These are phyloP conservation scores for Anoura caudifer DNA, from an alignment of 2,113 vertebrate species.

Conservation along the genomic window DNA sequence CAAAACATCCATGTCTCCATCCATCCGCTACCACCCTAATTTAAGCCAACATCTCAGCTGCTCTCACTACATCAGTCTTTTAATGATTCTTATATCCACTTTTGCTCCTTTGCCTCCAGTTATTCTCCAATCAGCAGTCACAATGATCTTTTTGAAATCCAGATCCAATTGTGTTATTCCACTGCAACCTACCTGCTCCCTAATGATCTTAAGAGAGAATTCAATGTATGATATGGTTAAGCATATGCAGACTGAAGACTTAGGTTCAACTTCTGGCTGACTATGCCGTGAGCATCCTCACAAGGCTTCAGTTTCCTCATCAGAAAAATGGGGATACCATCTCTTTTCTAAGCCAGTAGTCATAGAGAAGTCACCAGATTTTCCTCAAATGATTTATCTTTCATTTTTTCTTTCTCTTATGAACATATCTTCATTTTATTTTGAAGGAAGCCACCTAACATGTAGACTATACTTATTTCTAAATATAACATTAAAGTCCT, in stretches of 20 bases:
- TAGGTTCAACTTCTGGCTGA: background rate
- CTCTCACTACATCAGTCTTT: background rate
- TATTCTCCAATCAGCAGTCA: background rate
- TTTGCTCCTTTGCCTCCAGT: background rate
- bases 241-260: background rate
- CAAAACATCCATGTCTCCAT: background rate
- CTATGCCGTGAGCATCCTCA: background rate
- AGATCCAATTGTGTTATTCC: background rate
- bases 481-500: background rate
- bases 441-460: background rate
- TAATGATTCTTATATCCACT: background rate
- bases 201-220: background rate
- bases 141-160: background rate
- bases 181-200: background rate
- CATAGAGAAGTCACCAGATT: background rate
- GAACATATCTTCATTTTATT: background rate
- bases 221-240: background rate
- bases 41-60: background rate
- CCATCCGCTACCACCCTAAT: background rate
- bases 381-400: background rate
- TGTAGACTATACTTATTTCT: slow-evolving; percentile 2
- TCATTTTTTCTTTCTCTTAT: background rate
- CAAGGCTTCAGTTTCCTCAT: background rate
- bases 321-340: background rate
- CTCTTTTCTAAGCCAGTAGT: background rate